Percentiles rank a stretch among this genome's conserved stretches.
phyloP scores from a whole-genome alignment of 2,797 vertebrate genomes.

The Chrysocyon brachyurus region DNA sequence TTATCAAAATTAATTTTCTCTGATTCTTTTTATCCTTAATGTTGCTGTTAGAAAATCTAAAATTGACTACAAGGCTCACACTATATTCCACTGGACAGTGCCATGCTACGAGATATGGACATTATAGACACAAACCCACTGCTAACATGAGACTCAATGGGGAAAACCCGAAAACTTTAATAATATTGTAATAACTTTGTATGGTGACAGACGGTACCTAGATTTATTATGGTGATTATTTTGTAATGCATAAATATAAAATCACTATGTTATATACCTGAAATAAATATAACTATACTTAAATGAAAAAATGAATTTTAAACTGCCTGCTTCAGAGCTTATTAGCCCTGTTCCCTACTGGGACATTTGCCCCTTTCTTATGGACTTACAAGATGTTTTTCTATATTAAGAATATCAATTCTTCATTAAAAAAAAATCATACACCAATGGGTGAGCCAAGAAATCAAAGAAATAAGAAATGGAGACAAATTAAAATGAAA shows the following conservation, averaged over 20 bases:
- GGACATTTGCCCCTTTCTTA: neutral
- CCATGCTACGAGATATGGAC: neutral
- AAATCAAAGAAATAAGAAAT: too few species aligned
- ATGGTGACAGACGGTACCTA: too few species aligned
- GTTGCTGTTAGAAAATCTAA: conserved; percentile 32
- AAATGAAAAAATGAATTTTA: neutral
- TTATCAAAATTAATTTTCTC: neutral
- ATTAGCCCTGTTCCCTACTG: neutral
- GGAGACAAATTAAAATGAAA: too few species aligned
- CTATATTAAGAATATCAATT: neutral
- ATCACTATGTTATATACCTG: too few species aligned
- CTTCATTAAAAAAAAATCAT: neutral
- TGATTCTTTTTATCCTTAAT: neutral
- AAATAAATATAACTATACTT: too few species aligned
- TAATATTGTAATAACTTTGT: too few species aligned
- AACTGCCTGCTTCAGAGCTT: neutral
- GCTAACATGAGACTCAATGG: too few species aligned
- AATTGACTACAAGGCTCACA: neutral
- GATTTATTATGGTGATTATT: too few species aligned
- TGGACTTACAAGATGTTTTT: neutral
- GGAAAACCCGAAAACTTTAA: too few species aligned
- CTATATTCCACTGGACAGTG: neutral
- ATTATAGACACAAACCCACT: neutral
- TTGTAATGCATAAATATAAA: too few species aligned
- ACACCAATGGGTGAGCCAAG: neutral